Evolutionary conservation across 1,140 invertebrate genomes (phyloP), one percentile per base, ranked within the genome.

Genomic region (Lepidurus arcticus): DNA sequence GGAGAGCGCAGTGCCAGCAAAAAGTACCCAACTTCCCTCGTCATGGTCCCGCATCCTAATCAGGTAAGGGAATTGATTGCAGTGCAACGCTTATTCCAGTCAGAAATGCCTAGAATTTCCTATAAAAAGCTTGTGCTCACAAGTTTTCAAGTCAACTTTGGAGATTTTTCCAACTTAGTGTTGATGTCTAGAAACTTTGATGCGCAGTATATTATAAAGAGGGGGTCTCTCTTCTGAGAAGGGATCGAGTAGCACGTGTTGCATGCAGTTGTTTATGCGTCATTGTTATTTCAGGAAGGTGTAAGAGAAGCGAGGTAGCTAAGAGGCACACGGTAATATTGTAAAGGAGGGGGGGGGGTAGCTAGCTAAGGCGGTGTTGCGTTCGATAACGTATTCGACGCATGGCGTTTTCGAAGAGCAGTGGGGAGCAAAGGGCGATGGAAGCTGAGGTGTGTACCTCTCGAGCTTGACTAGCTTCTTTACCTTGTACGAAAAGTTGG

Each of bases 361-460:
- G 34, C 34, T 34, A 34, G 34, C 16, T 21, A 65, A 65, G 53
- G 53, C 21, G 6, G 16, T 65, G 16, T n/a, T 65, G 53, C 53
- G 53, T 65, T 65, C 53, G 53, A 65, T 65, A 65, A 65, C 53
- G 53, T 65, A 65, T 65, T 11, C 53, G 53, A 65, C 53, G 53
- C 53, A 65, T 65, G 53, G 53, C 53, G 53, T 65, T 65, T 65
- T 21, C 53, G 34, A 34, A 3, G 34, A 34, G 34, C 34, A 34
- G 53, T 65, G 53, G 7, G 21, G 21, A 21, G 53, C 16, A 65
- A 65, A 9, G 53, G 5, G 16, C 9, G 13, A 21, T 21, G 21
- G 53, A 9, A 65, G 53, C 53, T 1, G 53, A 65, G 53, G 53
- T 65, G 53, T 65, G 53, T 65, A 65, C 53, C 53, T 34, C 34